Evolutionary conservation across 2,113 vertebrate species (phyloP), one percentile per base, ranked within the genome.

Genomic region (Corvus moneduloides): DNA sequence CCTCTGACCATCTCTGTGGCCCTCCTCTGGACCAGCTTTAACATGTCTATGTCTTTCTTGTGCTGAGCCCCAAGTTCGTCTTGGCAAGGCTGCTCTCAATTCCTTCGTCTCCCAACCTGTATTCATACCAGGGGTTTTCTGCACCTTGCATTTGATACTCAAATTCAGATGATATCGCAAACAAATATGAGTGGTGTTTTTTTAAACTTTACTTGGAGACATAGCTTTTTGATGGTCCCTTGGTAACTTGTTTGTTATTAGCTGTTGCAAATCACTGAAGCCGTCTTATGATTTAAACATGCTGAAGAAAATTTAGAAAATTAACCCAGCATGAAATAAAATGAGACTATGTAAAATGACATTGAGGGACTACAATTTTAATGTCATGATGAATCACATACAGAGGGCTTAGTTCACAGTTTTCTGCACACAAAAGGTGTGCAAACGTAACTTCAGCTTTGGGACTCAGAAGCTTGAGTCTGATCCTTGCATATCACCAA

Each of bases 101-200:
- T 27, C 3, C 3, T 39, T 46, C 26, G 37, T 52, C 8, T 8
- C 21, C 10, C n/a, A 75, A 1, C 11, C n/a, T 63, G 15, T n/a
- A 23, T 10, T 55, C 21, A 8, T 46, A 43, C 6, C 3, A 1
- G 4, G 3, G 5, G 1, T 58, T 84, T 61, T 16, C 27, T 26
- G 35, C 22, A 56, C 22, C 14, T 46, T 72, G 18, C 30, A 10
- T 27, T 77, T 68, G 30, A 5, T 52, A 23, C 32, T 80, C 33
- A 59, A 19, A 30, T 74, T 81, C 22, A 64, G 63, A 33, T 43
- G 8, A 15, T 58, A 59, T 1, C 11, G 66, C 64, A 74, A 87
- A 46, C 23, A 87, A 78, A 20, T 67, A 37, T 0, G 0, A 46
- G 11, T 43, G 37, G 4, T 3, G 0, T 2, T 21, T 69, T 51